These are phyloP conservation scores for Crossaster papposus DNA, from an alignment of 53 echinoderm and acorn worm genomes.

Conservation along the genomic window DNA sequence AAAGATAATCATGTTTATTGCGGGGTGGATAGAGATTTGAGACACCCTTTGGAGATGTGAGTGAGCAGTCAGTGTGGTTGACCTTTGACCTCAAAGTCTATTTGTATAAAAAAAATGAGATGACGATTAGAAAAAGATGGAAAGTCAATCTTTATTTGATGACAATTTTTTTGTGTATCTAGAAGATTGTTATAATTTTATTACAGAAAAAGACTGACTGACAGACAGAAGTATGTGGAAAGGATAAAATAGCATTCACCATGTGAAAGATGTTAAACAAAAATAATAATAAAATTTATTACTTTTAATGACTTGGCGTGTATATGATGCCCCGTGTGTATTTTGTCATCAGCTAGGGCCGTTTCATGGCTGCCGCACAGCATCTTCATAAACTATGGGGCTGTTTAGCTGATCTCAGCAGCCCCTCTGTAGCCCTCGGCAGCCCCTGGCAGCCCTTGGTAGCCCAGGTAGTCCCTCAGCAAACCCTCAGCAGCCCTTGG, in stretches of 20 bases:
- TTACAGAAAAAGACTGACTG: slow-evolving; percentile 22
- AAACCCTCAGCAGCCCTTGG: no score
- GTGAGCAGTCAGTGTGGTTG: background rate
- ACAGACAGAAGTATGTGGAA: background rate
- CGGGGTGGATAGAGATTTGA: background rate
- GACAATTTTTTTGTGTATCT: slow-evolving; percentile 48
- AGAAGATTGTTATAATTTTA: slow-evolving; percentile 63
- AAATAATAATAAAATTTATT: slow-evolving; percentile 54
- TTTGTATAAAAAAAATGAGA: slow-evolving; percentile 45
- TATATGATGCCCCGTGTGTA: background rate
- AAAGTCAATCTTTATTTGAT: slow-evolving; percentile 34
- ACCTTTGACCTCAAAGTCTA: slow-evolving; percentile 48
- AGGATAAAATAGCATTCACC: slow-evolving; percentile 14
- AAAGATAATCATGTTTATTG: slow-evolving; percentile 9
- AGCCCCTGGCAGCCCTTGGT: no score
- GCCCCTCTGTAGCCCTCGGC: no score
- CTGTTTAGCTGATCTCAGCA: no score
- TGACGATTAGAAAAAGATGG: background rate
- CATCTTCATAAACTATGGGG: no score
- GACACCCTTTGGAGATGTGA: background rate
- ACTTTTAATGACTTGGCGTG: slow-evolving; percentile 33
- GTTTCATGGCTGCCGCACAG: no score
- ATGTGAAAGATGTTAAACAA: slow-evolving; percentile 37
- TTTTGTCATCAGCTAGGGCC: background rate
- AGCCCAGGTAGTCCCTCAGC: no score